Evolutionary conservation across 2,113 vertebrate genomes (phyloP), one percentile per base, ranked within the genome.

Genomic region (Sminthopsis crassicaudata): DNA sequence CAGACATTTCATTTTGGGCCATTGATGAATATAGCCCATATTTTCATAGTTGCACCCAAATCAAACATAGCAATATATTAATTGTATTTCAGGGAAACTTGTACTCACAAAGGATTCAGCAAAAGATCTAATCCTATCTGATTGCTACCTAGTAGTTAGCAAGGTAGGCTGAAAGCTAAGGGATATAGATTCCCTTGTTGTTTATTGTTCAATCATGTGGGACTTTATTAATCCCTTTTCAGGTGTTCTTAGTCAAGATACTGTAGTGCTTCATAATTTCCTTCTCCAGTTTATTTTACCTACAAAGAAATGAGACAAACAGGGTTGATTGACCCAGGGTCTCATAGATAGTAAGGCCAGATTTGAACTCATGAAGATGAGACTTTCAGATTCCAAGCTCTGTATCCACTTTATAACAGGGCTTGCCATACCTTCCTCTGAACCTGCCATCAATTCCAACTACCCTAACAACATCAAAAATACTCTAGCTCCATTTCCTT

Each of bases 401-500:
- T 67, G 30, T 16, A 67, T 67, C 3, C 10, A 60, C 57, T 60
- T 1, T 67, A 11, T 30, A 11, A 36, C 3, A 11, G 30, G 30
- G 57, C 60, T 67, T 48, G 30, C 11, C 27, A 30, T 42, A 84
- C 14, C n/a, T 84, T n/a, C 67, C 19, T 11, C 16, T n/a, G 30
- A 5, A 67, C 30, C 6, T 22, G 36, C 16, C 67, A 84, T 42
- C 7, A 84, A 22, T 10, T 48, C 51, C 8, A 84, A 25, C 19
- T 9, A 90, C 54, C 88, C 93, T 92, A 50, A 26, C 4, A 4
- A 89, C 50, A 67, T 57, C 90, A 90, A 92, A 93, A 95, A 76
- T 3, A 90, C 24, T 60, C 52, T 42, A 53, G 8, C 27, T 93
- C 84, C 93, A 36, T 90, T 95, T 84, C 95, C 95, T 27, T 51